Evolutionary conservation across 1,140 invertebrate species (phyloP), one percentile per base, ranked within the genome.

Genomic region (Drosophila miranda): DNA sequence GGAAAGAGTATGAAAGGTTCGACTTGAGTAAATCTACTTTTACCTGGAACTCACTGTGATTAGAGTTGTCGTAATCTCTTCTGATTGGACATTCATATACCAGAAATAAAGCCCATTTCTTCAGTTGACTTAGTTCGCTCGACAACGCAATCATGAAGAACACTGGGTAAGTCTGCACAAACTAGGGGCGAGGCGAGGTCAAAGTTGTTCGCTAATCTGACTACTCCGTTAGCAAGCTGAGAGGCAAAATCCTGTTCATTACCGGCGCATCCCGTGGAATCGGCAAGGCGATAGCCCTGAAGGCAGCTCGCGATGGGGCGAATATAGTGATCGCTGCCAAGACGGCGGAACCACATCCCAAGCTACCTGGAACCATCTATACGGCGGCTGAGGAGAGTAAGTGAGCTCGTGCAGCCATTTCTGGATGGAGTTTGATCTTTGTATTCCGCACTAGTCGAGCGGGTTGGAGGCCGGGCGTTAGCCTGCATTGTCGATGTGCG

Each of bases 211-310:
- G 48, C 8, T 14, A 52, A 48, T 42, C 21, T 28, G 11, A 30
- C 9, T 13, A 28, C 23, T 21, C 16, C 3, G 6, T 57, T 45
- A 88, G 97, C 58, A 98, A 97, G 93, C 93, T 99, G 66, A 95
- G 95, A 70, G 98, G 98, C 5, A 94, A 94, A 62, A 99, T 98
- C 3, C 89, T 99, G 11, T 98, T 99, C 74, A 98, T 99, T 63
- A 99, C 98, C 43, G 99, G 99, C 28, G 98, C 97, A 14, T 99
- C 97, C 66, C 93, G 99, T 78, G 99, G 99, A 44, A 99, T 99
- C 90, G 99, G 99, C 2, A 98, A 99, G 92, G 96, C 95, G 42
- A 99, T 99, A 72, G 99, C 98, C 11, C 89, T 99, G 30, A 99
- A 98, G 92, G 95, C 95, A 2, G 97, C 97, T 0, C 94, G 94